Base-by-base conservation (phyloP, 2,113 vertebrate genomes). In the Salvator merianae region DNA sequence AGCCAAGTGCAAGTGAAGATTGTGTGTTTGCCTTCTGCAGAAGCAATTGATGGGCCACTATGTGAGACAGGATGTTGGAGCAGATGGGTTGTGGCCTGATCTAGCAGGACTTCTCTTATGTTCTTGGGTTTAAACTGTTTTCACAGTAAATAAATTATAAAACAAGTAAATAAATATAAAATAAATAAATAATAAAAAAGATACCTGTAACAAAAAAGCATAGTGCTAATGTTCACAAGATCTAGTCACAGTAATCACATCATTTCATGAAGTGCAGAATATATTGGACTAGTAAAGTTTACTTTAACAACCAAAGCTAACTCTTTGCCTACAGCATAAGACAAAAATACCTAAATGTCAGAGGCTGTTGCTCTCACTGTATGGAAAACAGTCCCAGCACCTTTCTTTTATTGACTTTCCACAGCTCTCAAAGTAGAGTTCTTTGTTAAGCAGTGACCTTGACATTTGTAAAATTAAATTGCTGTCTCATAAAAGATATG, bases 401-500 rank as follows among this genome's bases (percentile, higher is more conserved):
- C 75, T 79, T 43, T 65, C 38, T 65, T 82, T 63, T 59, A 43
- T 16, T 43, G 28, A 74, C 30, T 62, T 20, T 82, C 30, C 55
- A 73, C 28, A 14, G 18, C 18, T 18, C 32, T 28, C 26, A 71
- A 8, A 71, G 5, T 34, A 4, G 47, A 4, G 16, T 66, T 76
- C 82, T 83, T 47, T 12, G 53, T 55, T 38, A 68, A 34, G 43
- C 43, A 32, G 36, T 74, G 38, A 40, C 30, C 30, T 77, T 83
- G 32, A 34, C 32, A 66, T 77, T 68, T 84, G 50, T 82, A 59
- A 62, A 82, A 62, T 82, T 40, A 62, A 38, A 73, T 70, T 53
- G 32, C 66, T 24, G 3, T 36, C 26, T 34, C n/a, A 55, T 55
- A 70, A 71, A 70, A 81, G 47, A 47, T 62, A 38, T 40, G 40